A percentile compares a stretch with the other conserved stretches of the same genome.
Conservation (phyloP, 2,797 vertebrate genomes). For the Podargus strigoides region DNA sequence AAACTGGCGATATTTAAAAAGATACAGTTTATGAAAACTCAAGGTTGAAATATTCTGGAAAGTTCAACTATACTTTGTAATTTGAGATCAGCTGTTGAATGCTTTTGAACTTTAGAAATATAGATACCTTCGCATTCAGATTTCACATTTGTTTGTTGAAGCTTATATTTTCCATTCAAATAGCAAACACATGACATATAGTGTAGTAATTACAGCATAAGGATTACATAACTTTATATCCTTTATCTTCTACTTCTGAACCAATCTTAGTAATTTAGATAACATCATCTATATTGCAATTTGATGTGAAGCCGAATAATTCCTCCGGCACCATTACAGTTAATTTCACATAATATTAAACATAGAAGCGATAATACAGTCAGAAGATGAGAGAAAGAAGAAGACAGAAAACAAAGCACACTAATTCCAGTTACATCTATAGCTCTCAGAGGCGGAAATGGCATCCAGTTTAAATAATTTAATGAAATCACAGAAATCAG, state of each 20-base stretch:
- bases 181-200: neutral
- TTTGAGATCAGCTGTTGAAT: neutral
- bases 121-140: neutral
- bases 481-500: constrained; percentile 32
- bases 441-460: constrained; percentile 17
- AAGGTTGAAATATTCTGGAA: neutral
- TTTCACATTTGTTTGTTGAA: neutral
- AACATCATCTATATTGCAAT: neutral
- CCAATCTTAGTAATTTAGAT: neutral
- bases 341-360: constrained; percentile 14
- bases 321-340: neutral
- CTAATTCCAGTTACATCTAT: constrained; percentile 5
- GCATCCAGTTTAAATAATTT: constrained; percentile 54
- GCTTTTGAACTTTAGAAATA: neutral
- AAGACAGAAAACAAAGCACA: neutral
- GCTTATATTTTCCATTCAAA: neutral
- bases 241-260: neutral
- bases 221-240: neutral
- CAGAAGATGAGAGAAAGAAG: constrained; percentile 4
- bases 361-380: neutral
- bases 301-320: constrained; percentile 12
- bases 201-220: neutral
- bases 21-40: neutral
- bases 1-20: neutral
- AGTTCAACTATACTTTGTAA: neutral